Percentiles rank a stretch among this genome's conserved stretches.
These are phyloP conservation scores for Drosophila pruinosa DNA, from an alignment of 1,140 invertebrate species.

Conservation along the genomic window DNA sequence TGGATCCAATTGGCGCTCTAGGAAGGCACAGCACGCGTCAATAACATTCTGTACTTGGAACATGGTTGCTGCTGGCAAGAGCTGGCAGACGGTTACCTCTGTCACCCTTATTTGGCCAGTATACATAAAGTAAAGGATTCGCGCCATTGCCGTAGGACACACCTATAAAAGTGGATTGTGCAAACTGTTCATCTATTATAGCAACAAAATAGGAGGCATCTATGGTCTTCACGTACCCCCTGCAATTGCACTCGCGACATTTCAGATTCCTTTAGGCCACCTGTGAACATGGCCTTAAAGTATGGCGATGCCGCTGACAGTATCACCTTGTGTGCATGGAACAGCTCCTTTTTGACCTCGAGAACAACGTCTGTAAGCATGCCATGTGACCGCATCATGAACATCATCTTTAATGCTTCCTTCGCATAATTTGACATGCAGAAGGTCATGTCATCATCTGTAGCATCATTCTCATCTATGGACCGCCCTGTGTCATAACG, in stretches of 20 bases:
- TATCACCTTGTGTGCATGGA: slow-evolving; percentile 95
- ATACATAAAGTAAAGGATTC: slow-evolving; percentile 95
- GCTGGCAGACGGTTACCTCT: slow-evolving; percentile 94
- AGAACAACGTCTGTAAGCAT: slow-evolving; percentile 95
- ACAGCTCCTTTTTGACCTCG: slow-evolving; percentile 92
- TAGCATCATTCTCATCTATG: slow-evolving; percentile 74
- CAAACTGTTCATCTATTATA: slow-evolving; percentile 74
- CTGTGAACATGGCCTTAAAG: slow-evolving; percentile 98
- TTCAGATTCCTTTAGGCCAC: slow-evolving; percentile 92
- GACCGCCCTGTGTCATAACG: slow-evolving; percentile 53
- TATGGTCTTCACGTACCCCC: slow-evolving; percentile 85
- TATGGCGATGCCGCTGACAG: slow-evolving; percentile 97
- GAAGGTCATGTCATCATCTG: slow-evolving; percentile 90
- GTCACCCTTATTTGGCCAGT: slow-evolving; percentile 94
- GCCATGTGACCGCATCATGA: slow-evolving; percentile 92
- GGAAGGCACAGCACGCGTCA: slow-evolving; percentile 94
- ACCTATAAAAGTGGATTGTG: slow-evolving; percentile 54
- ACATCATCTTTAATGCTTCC: slow-evolving; percentile 94
- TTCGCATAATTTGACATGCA: slow-evolving; percentile 93
- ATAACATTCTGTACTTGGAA: slow-evolving; percentile 96
- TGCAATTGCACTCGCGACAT: slow-evolving; percentile 93
- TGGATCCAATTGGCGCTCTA: slow-evolving; percentile 95
- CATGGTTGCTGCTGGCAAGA: slow-evolving; percentile 96
- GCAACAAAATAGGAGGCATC: slow-evolving; percentile 34
- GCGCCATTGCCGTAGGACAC: slow-evolving; percentile 92